Conservation (phyloP, 2,113 vertebrate species). For the Phrynosoma platyrhinos region DNA sequence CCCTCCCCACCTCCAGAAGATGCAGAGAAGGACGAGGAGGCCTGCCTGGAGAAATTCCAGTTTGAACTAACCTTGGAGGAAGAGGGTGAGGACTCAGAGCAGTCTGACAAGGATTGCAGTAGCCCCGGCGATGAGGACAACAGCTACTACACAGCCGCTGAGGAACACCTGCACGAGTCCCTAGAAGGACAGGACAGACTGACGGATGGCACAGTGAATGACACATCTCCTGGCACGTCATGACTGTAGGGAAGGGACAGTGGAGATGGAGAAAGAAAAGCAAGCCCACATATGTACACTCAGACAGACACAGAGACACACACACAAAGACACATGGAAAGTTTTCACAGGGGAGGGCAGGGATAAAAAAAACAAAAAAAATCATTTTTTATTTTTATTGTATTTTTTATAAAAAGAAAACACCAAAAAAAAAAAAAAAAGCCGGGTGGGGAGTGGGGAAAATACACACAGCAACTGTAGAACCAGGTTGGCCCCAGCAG, state of each 20-base stretch:
- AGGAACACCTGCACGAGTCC: slow-evolving; percentile 46
- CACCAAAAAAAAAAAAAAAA: slow-evolving; percentile 9
- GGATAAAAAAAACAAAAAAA: slow-evolving; percentile 1
- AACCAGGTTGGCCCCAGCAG: slow-evolving; percentile 29
- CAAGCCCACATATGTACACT: neutral
- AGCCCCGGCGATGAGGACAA: slow-evolving; percentile 53
- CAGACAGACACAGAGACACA: neutral
- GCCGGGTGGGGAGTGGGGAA: neutral
- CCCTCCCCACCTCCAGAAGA: slow-evolving; percentile 83
- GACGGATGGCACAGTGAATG: slow-evolving; percentile 73
- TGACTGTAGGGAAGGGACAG: slow-evolving; percentile 67
- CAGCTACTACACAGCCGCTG: neutral
- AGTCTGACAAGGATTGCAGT: slow-evolving; percentile 25
- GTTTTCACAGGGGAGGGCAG: slow-evolving; percentile 19
- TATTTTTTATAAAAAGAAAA: slow-evolving; percentile 50
- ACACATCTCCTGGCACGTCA: slow-evolving; percentile 76
- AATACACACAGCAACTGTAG: slow-evolving; percentile 46
- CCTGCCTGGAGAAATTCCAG: slow-evolving; percentile 80
- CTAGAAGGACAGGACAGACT: slow-evolving; percentile 76
- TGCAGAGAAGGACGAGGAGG: slow-evolving; percentile 77
- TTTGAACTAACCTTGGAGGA: slow-evolving; percentile 81
- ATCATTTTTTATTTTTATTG: slow-evolving; percentile 45
- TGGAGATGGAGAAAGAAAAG: neutral
- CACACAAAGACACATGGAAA: neutral
- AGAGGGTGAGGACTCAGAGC: slow-evolving; percentile 51